Conservation (phyloP, 2,113 vertebrate genomes). For the Crocuta crocuta region DNA sequence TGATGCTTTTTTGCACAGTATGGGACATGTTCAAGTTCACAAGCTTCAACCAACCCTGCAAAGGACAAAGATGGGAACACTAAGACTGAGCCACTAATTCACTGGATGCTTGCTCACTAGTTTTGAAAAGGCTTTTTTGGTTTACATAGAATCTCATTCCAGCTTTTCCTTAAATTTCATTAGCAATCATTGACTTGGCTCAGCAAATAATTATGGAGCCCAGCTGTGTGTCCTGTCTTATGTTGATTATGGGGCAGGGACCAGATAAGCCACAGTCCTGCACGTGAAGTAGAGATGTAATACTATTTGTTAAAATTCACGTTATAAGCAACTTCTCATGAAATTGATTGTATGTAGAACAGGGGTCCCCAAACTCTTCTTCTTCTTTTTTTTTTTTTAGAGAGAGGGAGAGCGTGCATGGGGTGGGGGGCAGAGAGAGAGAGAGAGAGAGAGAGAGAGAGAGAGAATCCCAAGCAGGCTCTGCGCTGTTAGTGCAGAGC, state of each 20-base stretch:
- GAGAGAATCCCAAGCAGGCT: too few relatives aligned
- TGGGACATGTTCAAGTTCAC: background rate
- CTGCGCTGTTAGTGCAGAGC: too few relatives aligned
- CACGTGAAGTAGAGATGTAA: background rate
- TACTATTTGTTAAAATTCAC: background rate
- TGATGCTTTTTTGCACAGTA: background rate
- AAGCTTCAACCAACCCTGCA: background rate
- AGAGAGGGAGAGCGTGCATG: too few relatives aligned
- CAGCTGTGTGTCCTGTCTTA: background rate
- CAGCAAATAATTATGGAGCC: background rate
- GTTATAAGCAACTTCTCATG: background rate
- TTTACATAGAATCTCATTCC: background rate
- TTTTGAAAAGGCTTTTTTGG: background rate
- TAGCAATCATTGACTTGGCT: background rate
- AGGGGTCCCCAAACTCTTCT: background rate
- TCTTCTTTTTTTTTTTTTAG: too few relatives aligned
- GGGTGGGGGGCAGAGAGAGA: too few relatives aligned
- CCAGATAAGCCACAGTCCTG: background rate
- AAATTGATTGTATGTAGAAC: background rate
- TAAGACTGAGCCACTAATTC: background rate
- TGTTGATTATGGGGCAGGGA: background rate
- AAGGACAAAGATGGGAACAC: background rate
- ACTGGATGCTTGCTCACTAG: background rate
- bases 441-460: too few relatives aligned
- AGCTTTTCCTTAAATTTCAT: background rate